Evolutionary conservation across 2,888 invertebrate genomes (phyloP).

Genomic region (Melinopterus prodromus): DNA sequence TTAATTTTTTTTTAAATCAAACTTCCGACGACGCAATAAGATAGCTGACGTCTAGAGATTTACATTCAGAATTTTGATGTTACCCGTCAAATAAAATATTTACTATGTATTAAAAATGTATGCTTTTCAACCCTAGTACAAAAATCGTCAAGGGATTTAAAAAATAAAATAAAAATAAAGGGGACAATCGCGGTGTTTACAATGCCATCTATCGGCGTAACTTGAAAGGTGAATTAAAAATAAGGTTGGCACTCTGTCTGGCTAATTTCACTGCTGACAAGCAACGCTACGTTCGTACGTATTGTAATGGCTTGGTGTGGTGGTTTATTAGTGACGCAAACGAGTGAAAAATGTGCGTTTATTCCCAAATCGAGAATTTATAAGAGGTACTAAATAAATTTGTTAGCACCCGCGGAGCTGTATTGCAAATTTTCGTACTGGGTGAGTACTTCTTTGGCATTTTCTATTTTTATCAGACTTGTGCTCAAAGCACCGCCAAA

Average conservation of each 20-base stretch:
- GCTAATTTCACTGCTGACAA: not conserved
- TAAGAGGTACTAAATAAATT: not conserved
- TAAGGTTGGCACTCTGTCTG: not conserved
- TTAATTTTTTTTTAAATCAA: too few species aligned
- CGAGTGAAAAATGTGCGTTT: not conserved
- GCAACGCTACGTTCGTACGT: too few species aligned
- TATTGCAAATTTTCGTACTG: not conserved
- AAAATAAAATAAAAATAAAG: too few species aligned
- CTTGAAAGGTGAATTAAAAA: not conserved
- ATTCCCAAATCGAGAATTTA: not conserved
- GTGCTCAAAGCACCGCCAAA: not conserved
- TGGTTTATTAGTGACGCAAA: conserved; percentile 4
- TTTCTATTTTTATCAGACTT: not conserved
- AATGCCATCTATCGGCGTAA: not conserved
- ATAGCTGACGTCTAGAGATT: too few species aligned
- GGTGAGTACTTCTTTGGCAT: not conserved
- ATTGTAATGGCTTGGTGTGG: not conserved
- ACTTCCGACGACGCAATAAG: too few species aligned
- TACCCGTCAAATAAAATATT: not conserved
- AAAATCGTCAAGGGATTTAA: too few species aligned
- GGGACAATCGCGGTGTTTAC: too few species aligned
- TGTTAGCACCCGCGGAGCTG: not conserved
- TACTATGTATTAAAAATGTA: not conserved
- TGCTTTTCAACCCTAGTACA: too few species aligned
- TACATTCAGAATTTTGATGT: not conserved